Evolutionary conservation across 2,113 vertebrate genomes (phyloP), one percentile per base, ranked within the genome.

Genomic region (Tetrao urogallus): DNA sequence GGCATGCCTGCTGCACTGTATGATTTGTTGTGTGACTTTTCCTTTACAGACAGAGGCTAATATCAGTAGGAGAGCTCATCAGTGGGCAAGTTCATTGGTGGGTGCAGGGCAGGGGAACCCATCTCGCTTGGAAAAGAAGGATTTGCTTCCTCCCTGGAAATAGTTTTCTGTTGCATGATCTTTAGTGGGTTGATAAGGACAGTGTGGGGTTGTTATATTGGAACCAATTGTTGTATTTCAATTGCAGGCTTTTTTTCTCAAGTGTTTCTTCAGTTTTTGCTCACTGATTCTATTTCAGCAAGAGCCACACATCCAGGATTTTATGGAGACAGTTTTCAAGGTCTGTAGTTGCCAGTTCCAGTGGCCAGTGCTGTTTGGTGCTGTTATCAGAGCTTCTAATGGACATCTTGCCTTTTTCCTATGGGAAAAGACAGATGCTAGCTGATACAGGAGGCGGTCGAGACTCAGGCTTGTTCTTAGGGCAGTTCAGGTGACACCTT

Each of bases 141-240:
- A 20, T 90, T 72, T 63, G 70, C 11, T 38, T 81, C 38, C 43
- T 65, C 34, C 52, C 57, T 79, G 75, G 48, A 91, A 90, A 45
- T 11, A 36, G 27, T 96, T 97, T 92, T 95, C 60, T 95, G 78
- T 95, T 97, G 96, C 96, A 97, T 95, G 97, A 90, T 94, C 78
- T 97, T 88, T 77, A 22, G 72, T 91, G 82, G 87, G 86, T 92
- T 92, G 72, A 67, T 95, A 17, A 89, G 90, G 73, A 95, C 40
- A 89, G 94, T 95, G 95, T 91, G 97, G 80, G 64, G 20, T 90
- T 93, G 79, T 79, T 70, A 82, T 61, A 75, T 64, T 73, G 93
- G 93, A 89, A 96, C 86, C 81, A 15, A 8, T 64, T 93, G 81
- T 34, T 91, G 77, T 93, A 70, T 90, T 91, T 89, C 48, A 48